Percentiles rank a stretch among this genome's conserved stretches.
These are phyloP conservation scores for Ursus arctos DNA, from an alignment of 2,113 vertebrate genomes.

Conservation along the genomic window DNA sequence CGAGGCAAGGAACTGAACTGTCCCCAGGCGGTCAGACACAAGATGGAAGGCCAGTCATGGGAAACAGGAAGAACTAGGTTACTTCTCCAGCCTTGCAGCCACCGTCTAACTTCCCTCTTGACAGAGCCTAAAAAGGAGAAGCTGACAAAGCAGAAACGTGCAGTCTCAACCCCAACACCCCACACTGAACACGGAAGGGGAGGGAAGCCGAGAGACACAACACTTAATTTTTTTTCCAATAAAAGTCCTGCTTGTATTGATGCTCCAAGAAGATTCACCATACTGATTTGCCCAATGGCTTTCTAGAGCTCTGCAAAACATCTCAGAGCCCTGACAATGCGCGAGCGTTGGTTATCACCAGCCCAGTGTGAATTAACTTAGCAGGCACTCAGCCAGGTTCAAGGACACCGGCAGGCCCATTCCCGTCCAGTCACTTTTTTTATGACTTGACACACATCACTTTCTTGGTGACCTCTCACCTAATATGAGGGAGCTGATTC, in stretches of 20 bases:
- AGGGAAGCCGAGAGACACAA: background rate
- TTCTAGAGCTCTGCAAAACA: background rate
- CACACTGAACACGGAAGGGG: too few species aligned
- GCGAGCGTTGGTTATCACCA: background rate
- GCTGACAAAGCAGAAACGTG: too few species aligned
- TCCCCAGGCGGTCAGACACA: too few species aligned
- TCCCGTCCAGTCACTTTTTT: background rate
- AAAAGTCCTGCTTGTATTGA: background rate
- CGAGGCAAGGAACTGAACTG: background rate
- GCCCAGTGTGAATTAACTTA: background rate
- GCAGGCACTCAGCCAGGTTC: background rate
- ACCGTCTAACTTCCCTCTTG: background rate
- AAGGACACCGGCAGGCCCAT: background rate
- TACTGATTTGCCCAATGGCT: background rate
- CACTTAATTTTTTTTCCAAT: background rate
- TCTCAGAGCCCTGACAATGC: background rate
- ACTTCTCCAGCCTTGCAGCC: background rate
- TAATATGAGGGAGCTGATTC: background rate
- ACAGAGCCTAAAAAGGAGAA: background rate
- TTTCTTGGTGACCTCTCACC: background rate
- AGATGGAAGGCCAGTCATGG: background rate
- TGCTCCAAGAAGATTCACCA: background rate
- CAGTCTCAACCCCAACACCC: background rate
- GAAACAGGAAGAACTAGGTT: background rate
- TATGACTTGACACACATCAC: background rate